Percentiles rank a stretch among this genome's conserved stretches.
These are phyloP conservation scores for Macaria liturata DNA, from an alignment of 2,888 invertebrate species.

Conservation along the genomic window DNA sequence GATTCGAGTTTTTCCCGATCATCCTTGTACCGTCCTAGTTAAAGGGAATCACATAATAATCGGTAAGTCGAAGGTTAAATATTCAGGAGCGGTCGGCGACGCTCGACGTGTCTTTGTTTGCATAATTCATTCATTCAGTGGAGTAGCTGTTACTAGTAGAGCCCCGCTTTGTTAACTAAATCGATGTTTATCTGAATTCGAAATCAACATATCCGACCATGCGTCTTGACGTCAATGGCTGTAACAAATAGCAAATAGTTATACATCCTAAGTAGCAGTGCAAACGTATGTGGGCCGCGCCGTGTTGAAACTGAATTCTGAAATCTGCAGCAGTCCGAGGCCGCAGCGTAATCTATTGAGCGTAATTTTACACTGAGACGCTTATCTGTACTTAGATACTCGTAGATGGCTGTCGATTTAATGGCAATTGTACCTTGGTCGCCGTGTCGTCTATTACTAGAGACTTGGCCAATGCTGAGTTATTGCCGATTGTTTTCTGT, in stretches of 20 bases:
- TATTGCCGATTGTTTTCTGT: too few relatives aligned
- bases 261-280: conserved; percentile 6
- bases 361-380: neutral
- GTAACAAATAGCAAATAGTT: conserved; percentile 12
- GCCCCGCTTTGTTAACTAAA: conserved; percentile 42
- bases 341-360: neutral
- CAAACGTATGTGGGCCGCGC: conserved; percentile 3
- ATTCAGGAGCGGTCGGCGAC: conserved; percentile 51
- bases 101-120: conserved; percentile 50
- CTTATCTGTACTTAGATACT: too few relatives aligned
- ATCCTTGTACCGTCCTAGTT: neutral
- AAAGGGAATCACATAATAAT: conserved; percentile 48
- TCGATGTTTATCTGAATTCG: conserved; percentile 58
- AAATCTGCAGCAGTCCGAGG: conserved; percentile 1
- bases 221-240: conserved; percentile 45
- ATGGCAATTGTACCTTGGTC: too few relatives aligned
- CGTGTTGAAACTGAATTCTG: conserved; percentile 2
- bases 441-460: too few relatives aligned
- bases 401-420: too few relatives aligned
- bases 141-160: conserved; percentile 40
- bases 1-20: too few relatives aligned
- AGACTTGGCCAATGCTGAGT: too few relatives aligned
- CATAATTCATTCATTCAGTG: conserved; percentile 67
- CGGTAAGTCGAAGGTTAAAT: conserved; percentile 66
- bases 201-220: conserved; percentile 48